Evolutionary conservation across 1,140 invertebrate species (phyloP).

Genomic region (Dufourea novaeangliae): DNA sequence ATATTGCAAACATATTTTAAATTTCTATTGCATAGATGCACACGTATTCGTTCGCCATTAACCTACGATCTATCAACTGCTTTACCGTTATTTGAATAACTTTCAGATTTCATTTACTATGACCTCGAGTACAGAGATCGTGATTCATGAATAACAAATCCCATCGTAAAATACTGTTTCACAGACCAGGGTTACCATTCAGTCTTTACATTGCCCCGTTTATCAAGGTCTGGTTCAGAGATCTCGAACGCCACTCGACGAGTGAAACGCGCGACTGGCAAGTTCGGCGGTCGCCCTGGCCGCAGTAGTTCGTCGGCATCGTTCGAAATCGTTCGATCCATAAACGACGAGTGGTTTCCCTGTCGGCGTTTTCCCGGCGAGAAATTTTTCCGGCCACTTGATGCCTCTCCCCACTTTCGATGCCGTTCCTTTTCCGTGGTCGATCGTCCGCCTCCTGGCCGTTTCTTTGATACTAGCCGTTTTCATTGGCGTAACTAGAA

Average conservation of each 20-base stretch:
- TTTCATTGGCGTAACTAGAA: no score
- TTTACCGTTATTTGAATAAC: no score
- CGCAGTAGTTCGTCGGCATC: background rate
- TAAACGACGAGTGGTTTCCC: background rate
- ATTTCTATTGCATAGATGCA: no score
- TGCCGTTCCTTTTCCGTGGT: background rate
- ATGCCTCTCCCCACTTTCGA: conserved; percentile 11
- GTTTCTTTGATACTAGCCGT: conserved; percentile 30
- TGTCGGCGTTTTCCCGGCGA: conserved; percentile 3
- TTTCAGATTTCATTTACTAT: no score
- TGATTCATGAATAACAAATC: no score
- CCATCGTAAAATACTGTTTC: background rate
- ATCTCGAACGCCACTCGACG: background rate
- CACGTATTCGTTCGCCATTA: no score
- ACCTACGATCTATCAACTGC: no score
- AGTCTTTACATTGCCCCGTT: background rate
- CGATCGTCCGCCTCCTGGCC: background rate
- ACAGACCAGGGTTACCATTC: background rate
- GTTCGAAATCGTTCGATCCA: conserved; percentile 21
- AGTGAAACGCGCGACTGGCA: background rate
- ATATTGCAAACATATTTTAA: no score
- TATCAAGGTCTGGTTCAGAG: background rate
- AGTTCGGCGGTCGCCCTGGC: background rate
- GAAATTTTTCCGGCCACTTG: conserved; percentile 25
- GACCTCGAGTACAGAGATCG: no score